Conservation (phyloP, 2,888 invertebrate genomes). For the Chrysolina americana region DNA sequence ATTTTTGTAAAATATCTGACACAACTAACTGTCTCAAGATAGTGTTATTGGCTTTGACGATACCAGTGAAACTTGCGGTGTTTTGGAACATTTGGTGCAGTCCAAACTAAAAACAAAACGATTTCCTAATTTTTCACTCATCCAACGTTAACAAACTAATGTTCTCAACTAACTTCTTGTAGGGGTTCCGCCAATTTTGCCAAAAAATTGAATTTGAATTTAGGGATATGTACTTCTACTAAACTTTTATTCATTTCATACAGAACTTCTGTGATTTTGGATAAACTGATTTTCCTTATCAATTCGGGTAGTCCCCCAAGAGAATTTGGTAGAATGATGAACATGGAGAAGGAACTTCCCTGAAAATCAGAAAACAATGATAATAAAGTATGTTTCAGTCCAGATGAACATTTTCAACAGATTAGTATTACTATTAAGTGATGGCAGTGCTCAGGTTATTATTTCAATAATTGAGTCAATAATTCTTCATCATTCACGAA, state of each 20-base stretch:
- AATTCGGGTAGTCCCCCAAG: slow-evolving; percentile 76
- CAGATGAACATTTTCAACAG: too few species aligned
- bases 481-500: too few species aligned
- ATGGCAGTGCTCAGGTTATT: too few species aligned
- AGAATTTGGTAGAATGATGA: slow-evolving; percentile 79
- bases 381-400: too few species aligned
- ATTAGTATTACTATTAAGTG: too few species aligned
- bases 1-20: slow-evolving; percentile 81
- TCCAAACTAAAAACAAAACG: slow-evolving; percentile 74
- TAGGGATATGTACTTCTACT: slow-evolving; percentile 80
- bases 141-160: neutral
- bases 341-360: slow-evolving; percentile 84
- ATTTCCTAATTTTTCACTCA: neutral
- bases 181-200: slow-evolving; percentile 75
- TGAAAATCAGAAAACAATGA: slow-evolving; percentile 58
- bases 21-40: slow-evolving; percentile 71
- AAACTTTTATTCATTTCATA: slow-evolving; percentile 74
- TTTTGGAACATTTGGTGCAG: slow-evolving; percentile 81
- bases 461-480: too few species aligned
- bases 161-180: slow-evolving; percentile 71
- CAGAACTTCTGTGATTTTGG: slow-evolving; percentile 73
- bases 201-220: slow-evolving; percentile 82
- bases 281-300: slow-evolving; percentile 73
- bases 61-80: slow-evolving; percentile 79
- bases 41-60: slow-evolving; percentile 73